Evolutionary conservation across 2,888 invertebrate genomes (phyloP).

Genomic region (Drepana falcataria): DNA sequence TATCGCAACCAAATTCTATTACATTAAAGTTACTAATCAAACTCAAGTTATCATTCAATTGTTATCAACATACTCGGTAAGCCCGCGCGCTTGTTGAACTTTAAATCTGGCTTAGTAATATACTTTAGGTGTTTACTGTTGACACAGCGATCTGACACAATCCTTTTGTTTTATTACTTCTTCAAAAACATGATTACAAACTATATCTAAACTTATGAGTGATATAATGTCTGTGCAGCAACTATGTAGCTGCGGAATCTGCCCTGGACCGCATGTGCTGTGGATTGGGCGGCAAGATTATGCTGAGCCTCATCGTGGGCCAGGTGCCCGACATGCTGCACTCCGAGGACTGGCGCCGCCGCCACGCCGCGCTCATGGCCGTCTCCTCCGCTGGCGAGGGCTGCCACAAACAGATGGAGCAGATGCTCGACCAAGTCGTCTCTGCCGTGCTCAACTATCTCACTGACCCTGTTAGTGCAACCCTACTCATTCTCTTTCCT

Average conservation of each 20-base stretch:
- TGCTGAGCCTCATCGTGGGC: conserved; percentile 92
- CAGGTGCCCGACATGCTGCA: conserved; percentile 92
- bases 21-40: too few species aligned
- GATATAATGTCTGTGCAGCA: conserved; percentile 83
- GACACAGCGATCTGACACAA: too few species aligned
- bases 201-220: too few species aligned
- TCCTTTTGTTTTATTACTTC: too few species aligned
- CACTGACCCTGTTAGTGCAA: conserved; percentile 84
- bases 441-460: conserved; percentile 92
- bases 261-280: conserved; percentile 98
- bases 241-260: conserved; percentile 97
- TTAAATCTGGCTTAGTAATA: too few species aligned
- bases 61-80: too few species aligned
- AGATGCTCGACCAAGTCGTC: conserved; percentile 94
- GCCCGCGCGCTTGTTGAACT: too few species aligned
- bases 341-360: conserved; percentile 89
- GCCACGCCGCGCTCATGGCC: conserved; percentile 99
- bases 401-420: conserved; percentile 98
- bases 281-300: conserved; percentile 94
- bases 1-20: too few species aligned
- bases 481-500: neutral
- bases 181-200: too few species aligned
- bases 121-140: too few species aligned
- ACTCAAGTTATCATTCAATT: too few species aligned
- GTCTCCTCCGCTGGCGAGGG: conserved; percentile 99